Evolutionary conservation across 2,113 vertebrate genomes (phyloP).

Genomic region (Tiliqua scincoides): DNA sequence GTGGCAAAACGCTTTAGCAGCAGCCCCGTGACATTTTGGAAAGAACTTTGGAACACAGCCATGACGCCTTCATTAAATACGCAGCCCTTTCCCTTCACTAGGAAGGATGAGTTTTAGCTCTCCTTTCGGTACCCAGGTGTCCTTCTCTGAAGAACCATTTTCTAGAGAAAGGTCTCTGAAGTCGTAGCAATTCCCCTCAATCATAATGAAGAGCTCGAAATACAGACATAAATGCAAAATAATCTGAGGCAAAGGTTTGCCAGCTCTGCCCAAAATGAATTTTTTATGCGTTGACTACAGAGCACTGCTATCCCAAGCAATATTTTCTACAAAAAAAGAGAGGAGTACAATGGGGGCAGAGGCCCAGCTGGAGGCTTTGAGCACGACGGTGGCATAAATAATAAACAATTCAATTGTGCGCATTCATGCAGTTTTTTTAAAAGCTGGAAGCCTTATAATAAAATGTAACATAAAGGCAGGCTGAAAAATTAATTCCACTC

Average conservation of each 20-base stretch:
- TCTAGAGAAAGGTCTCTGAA: not conserved
- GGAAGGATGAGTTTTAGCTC: not conserved
- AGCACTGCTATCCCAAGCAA: not conserved
- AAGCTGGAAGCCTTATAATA: not conserved
- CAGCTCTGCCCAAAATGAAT: not conserved
- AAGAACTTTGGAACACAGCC: not conserved
- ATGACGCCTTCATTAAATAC: not conserved
- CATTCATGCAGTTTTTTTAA: not conserved
- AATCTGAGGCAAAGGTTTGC: not conserved
- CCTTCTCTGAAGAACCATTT: not conserved
- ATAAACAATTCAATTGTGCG: slow-evolving; percentile 9
- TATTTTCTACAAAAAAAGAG: not conserved
- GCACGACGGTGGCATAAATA: not conserved
- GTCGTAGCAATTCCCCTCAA: not conserved
- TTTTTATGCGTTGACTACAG: not conserved
- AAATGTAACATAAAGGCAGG: not conserved
- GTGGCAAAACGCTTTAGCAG: not conserved
- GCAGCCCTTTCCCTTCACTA: not conserved
- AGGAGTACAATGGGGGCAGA: not conserved
- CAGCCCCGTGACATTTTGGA: not conserved
- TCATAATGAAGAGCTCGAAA: not conserved
- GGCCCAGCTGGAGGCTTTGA: not conserved
- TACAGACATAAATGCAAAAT: not conserved
- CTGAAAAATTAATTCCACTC: slow-evolving; percentile 6
- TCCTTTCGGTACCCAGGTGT: not conserved